A percentile compares a stretch with the other conserved stretches of the same genome.
Conservation (phyloP, 2,888 invertebrate genomes). For the Diarsia mendica region DNA sequence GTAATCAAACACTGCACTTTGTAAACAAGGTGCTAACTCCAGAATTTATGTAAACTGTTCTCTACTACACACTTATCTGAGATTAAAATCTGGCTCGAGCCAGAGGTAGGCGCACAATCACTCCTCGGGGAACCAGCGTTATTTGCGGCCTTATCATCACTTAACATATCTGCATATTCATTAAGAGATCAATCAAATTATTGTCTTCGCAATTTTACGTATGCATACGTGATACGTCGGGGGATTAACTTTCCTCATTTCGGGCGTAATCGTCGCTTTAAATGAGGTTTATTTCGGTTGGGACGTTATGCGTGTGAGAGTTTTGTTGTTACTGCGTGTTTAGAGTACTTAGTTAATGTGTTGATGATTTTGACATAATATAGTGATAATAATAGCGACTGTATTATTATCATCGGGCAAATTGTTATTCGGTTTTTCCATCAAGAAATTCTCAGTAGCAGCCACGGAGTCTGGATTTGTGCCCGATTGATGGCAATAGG, state of each 20-base stretch:
- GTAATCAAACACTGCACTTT: conserved; percentile 88
- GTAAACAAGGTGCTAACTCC: conserved; percentile 89
- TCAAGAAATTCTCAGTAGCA: too few relatives aligned
- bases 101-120: conserved; percentile 85
- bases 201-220: conserved; percentile 71
- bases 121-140: conserved; percentile 85
- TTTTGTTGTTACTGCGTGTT: background rate
- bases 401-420: too few relatives aligned
- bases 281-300: conserved; percentile 40
- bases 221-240: conserved; percentile 68
- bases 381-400: background rate
- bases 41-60: conserved; percentile 90
- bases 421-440: too few relatives aligned
- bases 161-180: conserved; percentile 89
- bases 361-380: conserved; percentile 1
- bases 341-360: conserved; percentile 2
- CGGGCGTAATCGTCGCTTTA: conserved; percentile 40
- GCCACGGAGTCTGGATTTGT: too few relatives aligned
- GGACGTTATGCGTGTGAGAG: conserved; percentile 10
- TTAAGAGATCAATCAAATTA: conserved; percentile 88
- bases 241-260: conserved; percentile 54
- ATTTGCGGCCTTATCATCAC: conserved; percentile 86
- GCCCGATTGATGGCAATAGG: too few relatives aligned
- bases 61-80: conserved; percentile 86
- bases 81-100: conserved; percentile 88